Evolutionary conservation across 2,113 vertebrate genomes (phyloP), one percentile per base, ranked within the genome.

Genomic region (Carollia perspicillata): DNA sequence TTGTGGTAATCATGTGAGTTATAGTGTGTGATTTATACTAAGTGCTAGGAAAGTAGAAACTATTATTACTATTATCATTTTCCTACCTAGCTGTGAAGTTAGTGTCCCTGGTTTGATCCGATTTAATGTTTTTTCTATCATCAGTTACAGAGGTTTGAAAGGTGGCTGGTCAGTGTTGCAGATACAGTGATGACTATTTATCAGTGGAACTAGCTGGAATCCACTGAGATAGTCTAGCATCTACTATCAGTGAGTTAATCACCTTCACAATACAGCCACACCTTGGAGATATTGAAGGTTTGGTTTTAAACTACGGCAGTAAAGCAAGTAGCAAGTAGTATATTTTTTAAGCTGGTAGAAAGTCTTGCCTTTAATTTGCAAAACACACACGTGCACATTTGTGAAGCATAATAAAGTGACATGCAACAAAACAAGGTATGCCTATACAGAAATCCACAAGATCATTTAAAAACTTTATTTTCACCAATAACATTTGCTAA

Each of bases 401-500:
- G 12, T 60, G 55, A 30, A 81, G 26, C 26, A 60, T 26, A 60
- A 60, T 42, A 60, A 83, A 63, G 6, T 30, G 17, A 63, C 33
- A 28, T 83, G 79, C 40, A 83, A 83, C 63, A 63, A 83, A 83
- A 63, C 0, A 1, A 44, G 28, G 17, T 63, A 33, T 42, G 55
- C 40, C 55, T 63, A 30, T 22, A 33, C 8, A 81, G 23, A 85
- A 94, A 93, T 95, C 72, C 65, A 81, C 65, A 77, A 79, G 65
- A 42, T 53, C 74, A 23, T 65, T 83, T 83, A 83, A 58, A n/a
- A 86, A 81, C 28, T 60, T 91, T 91, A 69, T 84, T 91, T 88
- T 86, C 83, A 83, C 68, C 93, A 66, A 65, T 93, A 93, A 65
- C 74, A 86, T 74, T 93, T 49, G 49, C 53, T 93, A 92, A 93